phyloP scores from a whole-genome alignment of 23 tunicate species.

The Phallusia fumigata region DNA sequence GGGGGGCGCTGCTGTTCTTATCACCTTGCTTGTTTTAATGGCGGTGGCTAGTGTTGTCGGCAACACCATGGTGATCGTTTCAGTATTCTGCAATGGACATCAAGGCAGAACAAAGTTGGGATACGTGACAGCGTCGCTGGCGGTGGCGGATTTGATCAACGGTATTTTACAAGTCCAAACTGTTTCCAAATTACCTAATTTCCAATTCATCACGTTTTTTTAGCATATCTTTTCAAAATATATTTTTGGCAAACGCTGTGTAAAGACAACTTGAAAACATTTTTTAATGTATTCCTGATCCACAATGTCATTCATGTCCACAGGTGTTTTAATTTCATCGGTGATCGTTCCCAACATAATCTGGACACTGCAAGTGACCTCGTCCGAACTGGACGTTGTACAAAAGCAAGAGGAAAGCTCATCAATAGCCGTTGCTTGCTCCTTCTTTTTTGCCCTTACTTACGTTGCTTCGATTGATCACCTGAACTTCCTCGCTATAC shows the following conservation, averaged over 20 bases:
- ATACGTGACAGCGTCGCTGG: conserved; percentile 8
- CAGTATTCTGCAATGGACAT: neutral
- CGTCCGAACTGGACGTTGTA: neutral
- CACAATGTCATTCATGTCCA: neutral
- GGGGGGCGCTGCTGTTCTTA: neutral
- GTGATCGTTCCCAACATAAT: neutral
- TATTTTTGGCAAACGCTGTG: too few relatives aligned
- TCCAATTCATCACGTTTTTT: too few relatives aligned
- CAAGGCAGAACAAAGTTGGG: conserved; percentile 6
- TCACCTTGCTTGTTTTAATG: neutral
- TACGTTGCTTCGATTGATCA: conserved; percentile 4
- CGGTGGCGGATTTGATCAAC: conserved; percentile 14
- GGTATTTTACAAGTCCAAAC: too few relatives aligned
- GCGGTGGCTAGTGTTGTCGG: neutral
- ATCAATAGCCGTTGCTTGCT: neutral
- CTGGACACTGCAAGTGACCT: neutral
- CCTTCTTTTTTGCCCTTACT: neutral
- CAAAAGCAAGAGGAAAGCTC: neutral
- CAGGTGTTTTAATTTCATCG: neutral
- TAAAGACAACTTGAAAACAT: too few relatives aligned
- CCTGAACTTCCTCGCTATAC: neutral
- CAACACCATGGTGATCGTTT: neutral
- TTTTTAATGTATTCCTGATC: too few relatives aligned
- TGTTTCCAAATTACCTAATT: too few relatives aligned
- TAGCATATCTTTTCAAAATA: too few relatives aligned